Base-by-base conservation (phyloP, 2,113 vertebrate genomes). In the Melanerpes aurifrons region DNA sequence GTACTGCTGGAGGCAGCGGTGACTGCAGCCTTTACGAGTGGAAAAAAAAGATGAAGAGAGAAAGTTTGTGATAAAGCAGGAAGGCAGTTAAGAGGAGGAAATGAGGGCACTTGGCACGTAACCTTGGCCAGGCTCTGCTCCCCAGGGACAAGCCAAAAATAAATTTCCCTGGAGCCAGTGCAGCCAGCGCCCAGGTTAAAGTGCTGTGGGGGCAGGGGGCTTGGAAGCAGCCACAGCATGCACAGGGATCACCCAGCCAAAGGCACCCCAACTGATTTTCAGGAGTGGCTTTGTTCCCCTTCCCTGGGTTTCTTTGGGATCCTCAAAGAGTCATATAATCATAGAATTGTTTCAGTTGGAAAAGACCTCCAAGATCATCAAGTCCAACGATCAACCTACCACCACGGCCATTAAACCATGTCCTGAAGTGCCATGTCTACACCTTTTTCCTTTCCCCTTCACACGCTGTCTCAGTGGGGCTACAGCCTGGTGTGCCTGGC, bases 11-110 rank as follows among this genome's bases (percentile, higher is more conserved):
- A 88, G 59, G 59, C 47, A 63, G 20, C 12, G 12, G 81, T 37
- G 84, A 71, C 32, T 37, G 21, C 54, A 79, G 82, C 59, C 12
- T 87, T 95, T 92, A 94, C 0, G n/a, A 94, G 74, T 73, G 94
- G 93, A 94, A 95, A 93, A 92, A 53, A 93, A 95, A 95, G 94
- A 95, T 91, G 75, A 89, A 94, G 91, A 0, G 26, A 78, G 67
- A 54, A 84, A 91, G 90, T 91, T 87, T 87, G 94, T 85, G 96
- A 95, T 96, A 96, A 95, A 95, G 93, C 94, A 95, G 90, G 82
- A 69, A 94, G 75, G 89, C 84, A 94, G 75, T 95, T 94, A 94
- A 94, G 32, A 66, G 70, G 71, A 92, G 87, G 86, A 94, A 92
- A 90, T 74, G 74, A 80, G 35, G 35, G 63, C 12, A 7, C 59